Percentiles rank a stretch among this genome's conserved stretches.
Evolutionary conservation across 2,113 vertebrate genomes (phyloP).

Genomic region (Python bivittatus): DNA sequence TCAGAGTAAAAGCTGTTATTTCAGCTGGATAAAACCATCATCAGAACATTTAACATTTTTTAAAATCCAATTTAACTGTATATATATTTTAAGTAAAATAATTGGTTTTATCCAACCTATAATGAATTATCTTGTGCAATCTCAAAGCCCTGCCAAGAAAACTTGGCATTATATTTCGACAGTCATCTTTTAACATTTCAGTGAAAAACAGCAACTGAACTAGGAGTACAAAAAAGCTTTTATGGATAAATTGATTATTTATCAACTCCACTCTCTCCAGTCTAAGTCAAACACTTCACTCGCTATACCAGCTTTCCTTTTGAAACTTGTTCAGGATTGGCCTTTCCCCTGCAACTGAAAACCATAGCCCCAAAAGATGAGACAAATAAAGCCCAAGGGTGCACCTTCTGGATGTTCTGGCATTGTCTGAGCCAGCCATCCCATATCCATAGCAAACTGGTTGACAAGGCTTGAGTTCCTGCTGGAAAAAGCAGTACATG

Average conservation of each 20-base stretch:
- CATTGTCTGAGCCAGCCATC: conserved; percentile 77
- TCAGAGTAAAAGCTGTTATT: neutral
- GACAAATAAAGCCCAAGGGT: neutral
- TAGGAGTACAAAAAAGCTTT: neutral
- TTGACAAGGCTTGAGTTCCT: conserved; percentile 76
- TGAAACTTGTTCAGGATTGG: neutral
- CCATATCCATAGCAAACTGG: conserved; percentile 78
- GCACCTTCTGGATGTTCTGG: conserved; percentile 85
- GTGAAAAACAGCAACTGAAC: neutral
- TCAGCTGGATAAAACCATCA: neutral
- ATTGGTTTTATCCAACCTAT: neutral
- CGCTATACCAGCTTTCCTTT: neutral
- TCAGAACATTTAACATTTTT: neutral
- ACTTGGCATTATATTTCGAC: neutral
- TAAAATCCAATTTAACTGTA: neutral
- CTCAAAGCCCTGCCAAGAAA: neutral
- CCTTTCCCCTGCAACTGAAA: neutral
- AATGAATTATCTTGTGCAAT: too few species aligned
- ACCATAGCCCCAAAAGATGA: neutral
- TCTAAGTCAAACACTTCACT: neutral
- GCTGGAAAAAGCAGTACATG: conserved; percentile 76
- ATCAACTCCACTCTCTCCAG: neutral
- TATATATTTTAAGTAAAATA: neutral
- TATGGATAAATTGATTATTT: neutral
- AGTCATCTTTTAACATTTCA: neutral